A percentile compares a stretch with the other conserved stretches of the same genome.
phyloP scores from a whole-genome alignment of 1,140 invertebrate species.

The Macrobrachium rosenbergii region DNA sequence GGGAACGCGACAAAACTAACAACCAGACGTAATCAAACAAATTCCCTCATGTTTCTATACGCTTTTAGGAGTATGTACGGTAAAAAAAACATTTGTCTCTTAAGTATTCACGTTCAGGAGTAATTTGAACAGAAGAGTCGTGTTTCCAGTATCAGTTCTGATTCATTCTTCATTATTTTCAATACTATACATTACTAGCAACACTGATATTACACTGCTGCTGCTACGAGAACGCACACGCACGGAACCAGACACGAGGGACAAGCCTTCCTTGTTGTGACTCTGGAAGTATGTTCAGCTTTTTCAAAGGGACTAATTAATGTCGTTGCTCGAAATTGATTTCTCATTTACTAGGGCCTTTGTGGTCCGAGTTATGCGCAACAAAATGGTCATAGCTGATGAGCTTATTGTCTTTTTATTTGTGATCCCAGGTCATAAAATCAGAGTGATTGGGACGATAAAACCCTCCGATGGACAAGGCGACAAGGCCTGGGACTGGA shows the following conservation, averaged over 20 bases:
- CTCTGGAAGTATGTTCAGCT: constrained; percentile 10
- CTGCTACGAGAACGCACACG: neutral
- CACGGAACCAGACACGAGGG: neutral
- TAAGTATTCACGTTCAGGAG: too few relatives aligned
- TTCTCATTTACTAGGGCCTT: constrained; percentile 28
- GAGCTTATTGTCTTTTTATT: constrained; percentile 21
- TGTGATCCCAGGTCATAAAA: neutral
- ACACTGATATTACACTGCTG: too few relatives aligned
- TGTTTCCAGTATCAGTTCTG: too few relatives aligned
- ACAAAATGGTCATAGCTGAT: constrained; percentile 2
- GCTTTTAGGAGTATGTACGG: too few relatives aligned
- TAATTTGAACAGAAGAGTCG: too few relatives aligned
- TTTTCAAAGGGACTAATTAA: constrained; percentile 43
- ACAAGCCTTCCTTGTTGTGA: neutral
- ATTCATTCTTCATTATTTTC: too few relatives aligned
- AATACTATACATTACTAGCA: too few relatives aligned
- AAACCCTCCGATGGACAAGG: too few relatives aligned
- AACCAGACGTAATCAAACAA: too few relatives aligned
- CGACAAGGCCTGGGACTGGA: neutral
- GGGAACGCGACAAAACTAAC: too few relatives aligned
- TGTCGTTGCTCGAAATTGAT: constrained; percentile 57
- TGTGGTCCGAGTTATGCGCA: constrained; percentile 3
- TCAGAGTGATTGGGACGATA: neutral
- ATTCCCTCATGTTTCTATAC: too few relatives aligned
- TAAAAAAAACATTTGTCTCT: too few relatives aligned